phyloP scores from a whole-genome alignment of 2,888 invertebrate species.

The Proisotoma minuta region DNA sequence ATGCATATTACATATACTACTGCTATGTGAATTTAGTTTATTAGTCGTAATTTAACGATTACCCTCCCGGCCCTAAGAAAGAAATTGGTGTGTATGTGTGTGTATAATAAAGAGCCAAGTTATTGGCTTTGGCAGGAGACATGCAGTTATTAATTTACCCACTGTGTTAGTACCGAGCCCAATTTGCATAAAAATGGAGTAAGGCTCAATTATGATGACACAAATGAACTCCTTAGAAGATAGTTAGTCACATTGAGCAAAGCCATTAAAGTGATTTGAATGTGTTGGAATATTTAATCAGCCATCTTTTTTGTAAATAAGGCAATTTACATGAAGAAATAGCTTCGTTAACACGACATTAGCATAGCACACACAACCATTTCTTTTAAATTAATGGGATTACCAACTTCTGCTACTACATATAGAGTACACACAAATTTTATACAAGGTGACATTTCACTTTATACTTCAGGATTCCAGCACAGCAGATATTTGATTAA shows the following conservation, averaged over 20 bases:
- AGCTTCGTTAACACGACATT: conserved; percentile 7
- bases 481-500: too few relatives aligned
- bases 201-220: conserved; percentile 11
- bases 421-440: too few relatives aligned
- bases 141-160: conserved; percentile 1
- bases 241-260: not conserved
- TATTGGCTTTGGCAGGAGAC: not conserved
- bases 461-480: too few relatives aligned
- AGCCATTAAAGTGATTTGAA: conserved; percentile 7
- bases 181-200: conserved; percentile 13
- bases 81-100: not conserved
- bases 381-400: not conserved
- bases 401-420: too few relatives aligned
- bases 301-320: conserved; percentile 7
- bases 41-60: not conserved
- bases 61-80: not conserved
- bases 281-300: conserved; percentile 6
- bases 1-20: too few relatives aligned
- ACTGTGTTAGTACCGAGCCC: not conserved
- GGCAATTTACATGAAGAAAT: conserved; percentile 12
- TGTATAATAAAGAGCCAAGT: too few relatives aligned
- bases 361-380: not conserved
- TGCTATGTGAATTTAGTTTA: not conserved
- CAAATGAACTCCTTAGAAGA: not conserved
- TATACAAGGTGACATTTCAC: too few relatives aligned